Evolutionary conservation across 2,113 vertebrate genomes (phyloP).

Genomic region (Budorcas taxicolor): DNA sequence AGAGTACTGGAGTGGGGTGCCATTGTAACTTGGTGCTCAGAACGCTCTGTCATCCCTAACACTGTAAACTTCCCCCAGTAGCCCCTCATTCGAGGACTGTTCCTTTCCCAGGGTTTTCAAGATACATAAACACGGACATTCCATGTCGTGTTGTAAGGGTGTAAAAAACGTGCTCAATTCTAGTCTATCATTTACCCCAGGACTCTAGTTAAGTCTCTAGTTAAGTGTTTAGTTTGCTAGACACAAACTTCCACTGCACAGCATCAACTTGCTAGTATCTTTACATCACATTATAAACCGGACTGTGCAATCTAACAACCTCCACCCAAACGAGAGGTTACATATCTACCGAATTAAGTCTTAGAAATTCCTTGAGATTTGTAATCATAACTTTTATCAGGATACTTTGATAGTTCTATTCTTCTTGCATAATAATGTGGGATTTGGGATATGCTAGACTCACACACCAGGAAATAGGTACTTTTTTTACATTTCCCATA

Average conservation of each 20-base stretch:
- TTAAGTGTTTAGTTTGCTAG: neutral
- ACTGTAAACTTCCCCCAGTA: neutral
- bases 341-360: neutral
- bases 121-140: neutral
- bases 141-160: neutral
- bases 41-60: neutral
- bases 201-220: neutral
- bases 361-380: neutral
- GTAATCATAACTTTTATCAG: neutral
- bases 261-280: neutral
- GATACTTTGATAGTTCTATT: neutral
- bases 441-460: neutral
- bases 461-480: neutral
- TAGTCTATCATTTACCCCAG: neutral
- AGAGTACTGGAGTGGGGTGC: too few species aligned
- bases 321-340: neutral
- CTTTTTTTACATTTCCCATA: neutral
- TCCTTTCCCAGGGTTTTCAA: neutral
- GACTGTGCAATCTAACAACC: neutral
- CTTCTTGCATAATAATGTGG: neutral
- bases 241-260: neutral
- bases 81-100: neutral
- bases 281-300: neutral
- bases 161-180: neutral
- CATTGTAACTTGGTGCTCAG: neutral